Conservation (phyloP, 1,140 invertebrate genomes). For the Melipona quadrifasciata region DNA sequence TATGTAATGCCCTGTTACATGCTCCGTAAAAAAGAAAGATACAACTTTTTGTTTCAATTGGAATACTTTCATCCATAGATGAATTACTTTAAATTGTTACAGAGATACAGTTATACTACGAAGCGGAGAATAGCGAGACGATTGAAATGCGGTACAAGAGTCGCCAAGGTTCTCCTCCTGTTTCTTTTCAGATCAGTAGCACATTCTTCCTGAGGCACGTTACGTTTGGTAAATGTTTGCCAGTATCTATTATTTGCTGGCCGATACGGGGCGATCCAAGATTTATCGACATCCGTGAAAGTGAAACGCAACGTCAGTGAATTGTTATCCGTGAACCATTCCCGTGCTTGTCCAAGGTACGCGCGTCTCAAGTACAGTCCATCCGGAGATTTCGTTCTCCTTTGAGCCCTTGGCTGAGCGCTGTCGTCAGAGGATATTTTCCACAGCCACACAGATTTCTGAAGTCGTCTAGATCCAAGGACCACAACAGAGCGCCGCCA, state of each 20-base stretch:
- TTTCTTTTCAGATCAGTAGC: background rate
- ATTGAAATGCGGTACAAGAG: background rate
- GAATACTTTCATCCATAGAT: background rate
- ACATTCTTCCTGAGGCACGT: background rate
- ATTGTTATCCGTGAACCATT: constrained; percentile 2
- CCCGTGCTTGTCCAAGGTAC: background rate
- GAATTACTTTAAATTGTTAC: no score
- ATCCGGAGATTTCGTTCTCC: constrained; percentile 13
- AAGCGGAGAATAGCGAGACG: background rate
- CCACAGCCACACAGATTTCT: constrained; percentile 90
- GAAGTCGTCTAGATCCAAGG: constrained; percentile 95
- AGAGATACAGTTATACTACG: background rate
- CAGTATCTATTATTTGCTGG: background rate
- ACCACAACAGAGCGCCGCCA: constrained; percentile 93
- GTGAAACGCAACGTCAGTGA: constrained; percentile 4
- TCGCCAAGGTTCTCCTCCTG: background rate
- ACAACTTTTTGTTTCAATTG: background rate
- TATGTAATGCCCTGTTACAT: background rate
- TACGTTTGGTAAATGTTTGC: background rate
- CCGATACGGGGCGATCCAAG: background rate
- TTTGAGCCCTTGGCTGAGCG: constrained; percentile 84
- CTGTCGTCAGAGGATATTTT: constrained; percentile 87
- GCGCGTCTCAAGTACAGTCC: constrained; percentile 52
- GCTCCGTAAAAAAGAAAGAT: background rate
- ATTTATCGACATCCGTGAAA: background rate